Percentiles rank a stretch among this genome's conserved stretches.
Conservation (phyloP, 2,797 vertebrate genomes). For the Ciconia nigra region DNA sequence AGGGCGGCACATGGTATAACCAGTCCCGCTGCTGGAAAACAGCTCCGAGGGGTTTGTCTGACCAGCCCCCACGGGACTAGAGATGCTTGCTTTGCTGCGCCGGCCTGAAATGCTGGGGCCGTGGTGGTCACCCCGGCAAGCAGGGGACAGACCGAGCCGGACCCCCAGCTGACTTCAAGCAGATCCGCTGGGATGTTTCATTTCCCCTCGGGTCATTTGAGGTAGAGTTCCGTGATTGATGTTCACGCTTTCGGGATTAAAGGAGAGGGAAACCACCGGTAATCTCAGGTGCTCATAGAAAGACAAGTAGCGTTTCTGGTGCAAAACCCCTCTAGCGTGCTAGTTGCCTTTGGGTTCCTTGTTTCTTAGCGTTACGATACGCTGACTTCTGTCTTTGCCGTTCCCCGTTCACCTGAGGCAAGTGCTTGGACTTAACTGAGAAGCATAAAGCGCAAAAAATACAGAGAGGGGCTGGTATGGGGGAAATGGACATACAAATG, state of each 20-base stretch:
- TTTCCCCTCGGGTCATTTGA: slow-evolving; percentile 29
- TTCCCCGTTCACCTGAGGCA: not conserved
- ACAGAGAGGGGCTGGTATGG: not conserved
- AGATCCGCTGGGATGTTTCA: not conserved
- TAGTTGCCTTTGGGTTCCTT: not conserved
- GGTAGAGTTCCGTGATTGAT: not conserved
- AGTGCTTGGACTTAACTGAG: not conserved
- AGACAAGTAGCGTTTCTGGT: slow-evolving; percentile 9
- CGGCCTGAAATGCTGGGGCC: not conserved
- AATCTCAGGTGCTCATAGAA: not conserved
- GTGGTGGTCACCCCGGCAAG: not conserved
- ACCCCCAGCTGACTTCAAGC: slow-evolving; percentile 27
- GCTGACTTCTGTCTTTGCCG: not conserved
- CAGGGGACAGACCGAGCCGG: not conserved
- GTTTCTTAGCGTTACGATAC: not conserved
- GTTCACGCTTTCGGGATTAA: slow-evolving; percentile 17
- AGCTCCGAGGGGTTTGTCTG: too few species aligned
- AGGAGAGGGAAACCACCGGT: not conserved
- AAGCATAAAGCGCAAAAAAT: not conserved
- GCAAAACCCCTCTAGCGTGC: not conserved
- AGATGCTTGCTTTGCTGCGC: not conserved
- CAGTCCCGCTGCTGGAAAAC: not conserved
- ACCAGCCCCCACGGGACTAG: accelerated
- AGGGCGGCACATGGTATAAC: not conserved
- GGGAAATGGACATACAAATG: not conserved